Conservation (phyloP, 1,140 invertebrate genomes). For the Zaprionus africanus region DNA sequence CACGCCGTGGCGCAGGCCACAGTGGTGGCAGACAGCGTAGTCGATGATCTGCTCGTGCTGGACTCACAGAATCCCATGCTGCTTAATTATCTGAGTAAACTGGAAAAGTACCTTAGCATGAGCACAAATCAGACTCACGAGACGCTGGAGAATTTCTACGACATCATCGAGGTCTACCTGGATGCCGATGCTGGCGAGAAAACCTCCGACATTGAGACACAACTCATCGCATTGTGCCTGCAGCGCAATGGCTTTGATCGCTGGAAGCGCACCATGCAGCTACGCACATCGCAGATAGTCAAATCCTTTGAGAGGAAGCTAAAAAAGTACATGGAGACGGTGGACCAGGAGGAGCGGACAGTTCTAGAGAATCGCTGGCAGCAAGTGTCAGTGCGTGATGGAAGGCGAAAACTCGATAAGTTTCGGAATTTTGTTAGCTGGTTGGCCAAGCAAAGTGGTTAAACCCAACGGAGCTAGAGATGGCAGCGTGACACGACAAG, state of each 20-base stretch:
- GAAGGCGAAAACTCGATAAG: constrained; percentile 48
- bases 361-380: constrained; percentile 52
- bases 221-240: constrained; percentile 60
- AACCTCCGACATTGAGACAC: constrained; percentile 46
- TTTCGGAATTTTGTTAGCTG: constrained; percentile 58
- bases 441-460: constrained; percentile 45
- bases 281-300: constrained; percentile 48
- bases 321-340: constrained; percentile 32
- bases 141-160: constrained; percentile 51
- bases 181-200: constrained; percentile 59
- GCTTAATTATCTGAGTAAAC: constrained; percentile 40
- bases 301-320: constrained; percentile 54
- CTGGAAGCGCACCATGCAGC: constrained; percentile 67
- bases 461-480: background rate
- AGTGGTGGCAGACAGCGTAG: constrained; percentile 58
- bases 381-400: constrained; percentile 34
- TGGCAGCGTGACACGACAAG: background rate
- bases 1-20: constrained; percentile 52
- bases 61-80: constrained; percentile 58
- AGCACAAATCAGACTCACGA: constrained; percentile 38
- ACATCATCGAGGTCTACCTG: constrained; percentile 46
- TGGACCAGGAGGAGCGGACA: constrained; percentile 57
- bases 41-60: constrained; percentile 62
- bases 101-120: constrained; percentile 45
- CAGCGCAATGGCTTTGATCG: constrained; percentile 68